Base-by-base conservation (phyloP, 2,888 invertebrate genomes). In the Blastobasis lacticolella region DNA sequence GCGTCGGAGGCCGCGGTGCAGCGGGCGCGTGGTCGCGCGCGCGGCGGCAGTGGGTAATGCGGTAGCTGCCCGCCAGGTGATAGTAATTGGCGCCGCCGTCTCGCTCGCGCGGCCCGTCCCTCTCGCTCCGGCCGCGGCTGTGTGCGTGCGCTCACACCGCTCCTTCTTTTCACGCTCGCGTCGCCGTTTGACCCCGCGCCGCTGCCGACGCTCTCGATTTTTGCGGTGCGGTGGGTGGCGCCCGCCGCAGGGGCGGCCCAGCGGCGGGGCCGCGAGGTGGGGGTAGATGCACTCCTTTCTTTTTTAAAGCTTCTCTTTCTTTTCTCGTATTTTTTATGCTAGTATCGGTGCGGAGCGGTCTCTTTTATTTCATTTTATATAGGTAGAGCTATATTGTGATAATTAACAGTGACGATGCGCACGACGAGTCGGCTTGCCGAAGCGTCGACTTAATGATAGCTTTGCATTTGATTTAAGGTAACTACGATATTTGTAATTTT, bases 181-280 rank as follows among this genome's bases (percentile, higher is more conserved):
- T 80, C 86, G 85, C 84, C 85, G 86, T 87, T 86, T 87, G 87
- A 87, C 87, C 87, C 85, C 86, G 86, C 84, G 81, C 83, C 71
- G 83, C 82, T 83, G 88, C 79, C 85, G 85, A 79, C 83, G 87
- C 83, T 88, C 88, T 88, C 88, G 89, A 90, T 90, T 90, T 91
- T 91, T 90, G 90, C 89, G 89, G 81, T 88, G 86, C 90, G 84
- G 89, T 90, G 90, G 90, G 90, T 90, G 90, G 90, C 84, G 82
- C 90, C 89, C 81, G 81, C 80, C 80, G 75, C 83, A 83, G 89
- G 82, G 84, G 81, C 83, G 85, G 83, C 83, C 77, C 80, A 73
- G 61, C 68, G 71, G 74, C 75, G 82, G 85, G 81, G 80, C 83
- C 74, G 66, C 63, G 71, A 76, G 81, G 86, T 81, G 85, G 88